A percentile compares a stretch with the other conserved stretches of the same genome.
Conservation (phyloP, 2,113 vertebrate genomes). For the Gulo gulo region DNA sequence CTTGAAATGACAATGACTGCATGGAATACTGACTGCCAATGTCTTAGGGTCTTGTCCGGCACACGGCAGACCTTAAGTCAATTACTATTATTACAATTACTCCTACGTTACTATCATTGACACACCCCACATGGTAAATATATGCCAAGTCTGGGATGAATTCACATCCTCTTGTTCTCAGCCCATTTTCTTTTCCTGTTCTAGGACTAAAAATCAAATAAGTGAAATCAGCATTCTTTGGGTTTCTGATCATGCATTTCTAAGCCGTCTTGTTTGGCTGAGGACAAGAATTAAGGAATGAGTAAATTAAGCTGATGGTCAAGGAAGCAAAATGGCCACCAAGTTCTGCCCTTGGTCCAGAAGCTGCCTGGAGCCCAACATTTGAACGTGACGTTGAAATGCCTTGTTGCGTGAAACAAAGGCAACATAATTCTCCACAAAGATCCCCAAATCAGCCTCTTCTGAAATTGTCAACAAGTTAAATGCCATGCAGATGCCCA, state of each 20-base stretch:
- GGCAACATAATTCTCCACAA: accelerated
- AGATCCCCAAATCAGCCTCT: background rate
- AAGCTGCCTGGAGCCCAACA: accelerated
- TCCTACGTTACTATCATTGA: background rate
- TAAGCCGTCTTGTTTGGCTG: background rate
- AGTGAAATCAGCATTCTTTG: background rate
- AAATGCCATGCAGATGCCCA: background rate
- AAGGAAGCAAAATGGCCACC: background rate
- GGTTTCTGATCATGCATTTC: background rate
- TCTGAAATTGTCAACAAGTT: background rate
- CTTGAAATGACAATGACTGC: accelerated
- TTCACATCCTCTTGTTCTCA: background rate
- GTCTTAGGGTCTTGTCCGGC: background rate
- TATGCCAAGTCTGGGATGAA: background rate
- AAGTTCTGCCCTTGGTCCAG: accelerated
- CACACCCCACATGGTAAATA: background rate
- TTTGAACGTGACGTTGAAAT: accelerated
- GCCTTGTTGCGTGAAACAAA: background rate
- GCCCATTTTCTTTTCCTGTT: background rate
- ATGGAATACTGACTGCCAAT: too few species aligned
- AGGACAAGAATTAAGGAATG: background rate
- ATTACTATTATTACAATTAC: background rate
- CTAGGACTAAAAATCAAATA: background rate
- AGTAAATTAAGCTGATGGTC: too few species aligned
- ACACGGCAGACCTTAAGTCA: background rate